phyloP scores from a whole-genome alignment of 2,797 vertebrate genomes.

The Cheirogaleus major region DNA sequence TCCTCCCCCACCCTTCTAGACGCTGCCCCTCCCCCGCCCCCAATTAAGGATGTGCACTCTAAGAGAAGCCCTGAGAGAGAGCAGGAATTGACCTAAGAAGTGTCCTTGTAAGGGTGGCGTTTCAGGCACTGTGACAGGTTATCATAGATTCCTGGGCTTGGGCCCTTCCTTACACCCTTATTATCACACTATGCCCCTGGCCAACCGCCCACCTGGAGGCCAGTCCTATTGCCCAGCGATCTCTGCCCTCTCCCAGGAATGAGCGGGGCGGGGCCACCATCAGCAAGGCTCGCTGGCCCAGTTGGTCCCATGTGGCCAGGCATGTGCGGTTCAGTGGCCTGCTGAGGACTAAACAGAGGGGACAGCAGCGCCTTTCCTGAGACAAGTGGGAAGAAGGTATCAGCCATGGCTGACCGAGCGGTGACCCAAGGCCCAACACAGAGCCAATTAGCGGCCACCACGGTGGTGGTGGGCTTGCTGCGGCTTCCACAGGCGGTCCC shows the following conservation, averaged over 20 bases:
- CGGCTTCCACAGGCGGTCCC: slow-evolving; percentile 84
- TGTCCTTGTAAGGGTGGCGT: background rate
- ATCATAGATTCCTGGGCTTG: background rate
- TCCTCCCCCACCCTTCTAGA: background rate
- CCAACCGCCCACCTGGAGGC: background rate
- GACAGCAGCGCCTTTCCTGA: slow-evolving; percentile 93
- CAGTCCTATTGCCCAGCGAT: background rate
- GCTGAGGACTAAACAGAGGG: slow-evolving; percentile 88
- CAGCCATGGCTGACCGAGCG: slow-evolving; percentile 95
- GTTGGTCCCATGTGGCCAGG: slow-evolving; percentile 84
- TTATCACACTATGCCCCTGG: background rate
- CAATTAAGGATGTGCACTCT: background rate
- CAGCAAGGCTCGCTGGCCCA: slow-evolving; percentile 24
- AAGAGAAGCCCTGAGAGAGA: background rate
- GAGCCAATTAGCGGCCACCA: slow-evolving; percentile 94
- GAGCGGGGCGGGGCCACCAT: background rate
- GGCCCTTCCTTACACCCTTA: background rate
- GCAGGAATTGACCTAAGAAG: background rate
- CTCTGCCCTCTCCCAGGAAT: background rate
- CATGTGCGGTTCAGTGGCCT: slow-evolving; percentile 92
- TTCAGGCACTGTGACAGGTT: background rate
- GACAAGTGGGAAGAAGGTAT: slow-evolving; percentile 94
- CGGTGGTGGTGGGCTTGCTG: slow-evolving; percentile 87
- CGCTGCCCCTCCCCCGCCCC: no score
- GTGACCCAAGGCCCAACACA: slow-evolving; percentile 92